Conservation (phyloP, 2,113 vertebrate species). For the Pelvicachromis taeniatus region DNA sequence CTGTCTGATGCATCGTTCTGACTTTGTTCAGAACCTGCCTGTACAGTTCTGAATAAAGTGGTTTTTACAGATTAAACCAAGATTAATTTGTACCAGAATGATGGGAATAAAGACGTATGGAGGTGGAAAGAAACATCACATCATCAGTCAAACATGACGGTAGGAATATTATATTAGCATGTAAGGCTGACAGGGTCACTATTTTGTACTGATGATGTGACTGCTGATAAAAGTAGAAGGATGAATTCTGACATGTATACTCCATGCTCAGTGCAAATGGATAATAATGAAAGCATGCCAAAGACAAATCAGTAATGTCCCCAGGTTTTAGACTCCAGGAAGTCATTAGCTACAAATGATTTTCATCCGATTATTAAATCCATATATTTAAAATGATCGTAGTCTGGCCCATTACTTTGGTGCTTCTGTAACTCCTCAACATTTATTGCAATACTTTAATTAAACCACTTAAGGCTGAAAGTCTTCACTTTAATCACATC, state of each 20-base stretch:
- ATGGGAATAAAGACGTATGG: fast-evolving
- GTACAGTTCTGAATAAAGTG: not conserved
- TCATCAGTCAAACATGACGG: not conserved
- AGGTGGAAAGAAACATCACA: not conserved
- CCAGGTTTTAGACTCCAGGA: not conserved
- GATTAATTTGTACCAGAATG: not conserved
- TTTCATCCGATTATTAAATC: not conserved
- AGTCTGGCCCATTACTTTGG: not conserved
- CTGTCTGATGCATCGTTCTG: not conserved
- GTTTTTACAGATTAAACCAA: not conserved
- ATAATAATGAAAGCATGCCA: not conserved
- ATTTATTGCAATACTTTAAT: not conserved
- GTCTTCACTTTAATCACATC: not conserved
- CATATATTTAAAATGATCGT: not conserved
- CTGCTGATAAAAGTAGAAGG: not conserved
- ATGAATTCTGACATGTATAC: no score
- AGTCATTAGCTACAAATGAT: not conserved
- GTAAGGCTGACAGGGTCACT: not conserved
- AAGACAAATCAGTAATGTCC: not conserved
- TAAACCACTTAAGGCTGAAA: not conserved
- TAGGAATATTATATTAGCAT: not conserved
- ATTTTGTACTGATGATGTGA: not conserved
- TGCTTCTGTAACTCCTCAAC: not conserved
- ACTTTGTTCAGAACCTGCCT: no score
- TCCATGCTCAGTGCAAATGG: not conserved